Evolutionary conservation across 2,113 vertebrate species (phyloP).

Genomic region (Alouatta palliata): DNA sequence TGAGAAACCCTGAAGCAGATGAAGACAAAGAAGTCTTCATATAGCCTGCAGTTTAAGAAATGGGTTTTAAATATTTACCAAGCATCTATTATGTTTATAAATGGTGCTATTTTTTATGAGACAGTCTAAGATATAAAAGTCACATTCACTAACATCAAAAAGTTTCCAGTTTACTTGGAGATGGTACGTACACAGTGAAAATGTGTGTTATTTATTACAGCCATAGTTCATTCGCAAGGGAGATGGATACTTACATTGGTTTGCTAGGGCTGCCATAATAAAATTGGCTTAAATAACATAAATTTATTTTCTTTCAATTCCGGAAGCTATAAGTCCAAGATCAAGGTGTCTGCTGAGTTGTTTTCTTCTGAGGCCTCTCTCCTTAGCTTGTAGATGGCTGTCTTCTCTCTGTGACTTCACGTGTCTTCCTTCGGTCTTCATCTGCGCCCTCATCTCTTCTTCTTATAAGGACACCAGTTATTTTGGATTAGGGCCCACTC

Average conservation of each 20-base stretch:
- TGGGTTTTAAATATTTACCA: neutral
- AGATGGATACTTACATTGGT: neutral
- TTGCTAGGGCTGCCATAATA: neutral
- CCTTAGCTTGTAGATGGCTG: neutral
- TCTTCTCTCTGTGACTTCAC: neutral
- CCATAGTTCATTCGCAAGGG: neutral
- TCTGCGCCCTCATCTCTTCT: neutral
- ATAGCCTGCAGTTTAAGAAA: neutral
- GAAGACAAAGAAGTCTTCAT: neutral
- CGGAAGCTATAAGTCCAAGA: neutral
- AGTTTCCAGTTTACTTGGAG: conserved; percentile 4
- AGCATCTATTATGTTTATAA: neutral
- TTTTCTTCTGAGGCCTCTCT: neutral
- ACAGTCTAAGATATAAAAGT: neutral
- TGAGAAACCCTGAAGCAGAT: neutral
- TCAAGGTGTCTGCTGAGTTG: neutral
- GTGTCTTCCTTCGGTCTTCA: neutral
- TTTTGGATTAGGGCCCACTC: neutral
- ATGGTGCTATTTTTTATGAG: neutral
- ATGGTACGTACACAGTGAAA: neutral
- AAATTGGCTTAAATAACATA: neutral
- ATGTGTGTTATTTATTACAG: conserved; percentile 14
- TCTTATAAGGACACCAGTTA: neutral
- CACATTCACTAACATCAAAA: neutral
- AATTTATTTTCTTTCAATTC: neutral